These are phyloP conservation scores for Ivindomyrus marchei DNA, from an alignment of 2,113 vertebrate species.

Conservation along the genomic window DNA sequence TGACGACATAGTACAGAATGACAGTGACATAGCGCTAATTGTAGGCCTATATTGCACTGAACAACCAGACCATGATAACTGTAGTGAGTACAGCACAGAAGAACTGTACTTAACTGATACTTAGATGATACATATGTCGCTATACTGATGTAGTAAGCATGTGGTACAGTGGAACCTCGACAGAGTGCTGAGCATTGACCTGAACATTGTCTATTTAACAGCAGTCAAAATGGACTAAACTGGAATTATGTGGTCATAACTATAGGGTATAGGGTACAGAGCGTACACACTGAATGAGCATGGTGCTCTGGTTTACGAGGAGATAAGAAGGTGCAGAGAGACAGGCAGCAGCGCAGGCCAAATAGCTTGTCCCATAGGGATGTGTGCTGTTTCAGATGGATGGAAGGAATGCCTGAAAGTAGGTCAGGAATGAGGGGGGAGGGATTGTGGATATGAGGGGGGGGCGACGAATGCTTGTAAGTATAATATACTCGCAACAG, in stretches of 20 bases:
- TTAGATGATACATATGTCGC: background rate
- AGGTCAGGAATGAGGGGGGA: background rate
- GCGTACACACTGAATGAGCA: background rate
- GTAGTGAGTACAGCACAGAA: background rate
- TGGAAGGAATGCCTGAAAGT: constrained; percentile 13
- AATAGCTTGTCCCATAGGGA: background rate
- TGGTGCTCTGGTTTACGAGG: background rate
- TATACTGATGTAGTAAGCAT: background rate
- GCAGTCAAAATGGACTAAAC: background rate
- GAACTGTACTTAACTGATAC: background rate
- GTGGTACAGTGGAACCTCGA: background rate
- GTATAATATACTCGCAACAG: background rate
- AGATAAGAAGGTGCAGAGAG: background rate
- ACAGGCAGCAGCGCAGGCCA: background rate
- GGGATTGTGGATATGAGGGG: background rate
- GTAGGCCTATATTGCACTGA: background rate
- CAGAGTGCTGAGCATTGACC: background rate
- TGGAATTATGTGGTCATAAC: background rate
- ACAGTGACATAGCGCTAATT: background rate
- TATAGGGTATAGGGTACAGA: background rate
- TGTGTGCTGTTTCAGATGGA: background rate
- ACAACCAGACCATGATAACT: background rate
- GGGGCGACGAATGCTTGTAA: background rate
- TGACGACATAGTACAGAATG: background rate
- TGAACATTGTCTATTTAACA: background rate